These are phyloP conservation scores for Henricia sp. DNA, from an alignment of 53 echinoderm and acorn worm species.

Conservation along the genomic window DNA sequence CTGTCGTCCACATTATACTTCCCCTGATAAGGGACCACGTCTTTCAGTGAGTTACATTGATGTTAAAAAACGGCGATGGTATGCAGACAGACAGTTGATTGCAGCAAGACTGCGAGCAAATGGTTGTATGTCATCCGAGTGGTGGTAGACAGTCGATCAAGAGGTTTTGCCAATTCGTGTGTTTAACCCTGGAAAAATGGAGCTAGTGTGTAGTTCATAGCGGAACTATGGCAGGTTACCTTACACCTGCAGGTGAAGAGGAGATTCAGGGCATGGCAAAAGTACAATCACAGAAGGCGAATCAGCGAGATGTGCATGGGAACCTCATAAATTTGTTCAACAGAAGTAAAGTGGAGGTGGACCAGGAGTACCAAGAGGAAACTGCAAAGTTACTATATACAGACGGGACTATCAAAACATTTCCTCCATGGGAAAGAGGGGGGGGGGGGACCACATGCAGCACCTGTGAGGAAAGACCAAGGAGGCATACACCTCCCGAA, in stretches of 20 bases:
- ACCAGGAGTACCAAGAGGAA: slow-evolving; percentile 25
- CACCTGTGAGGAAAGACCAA: slow-evolving; percentile 48
- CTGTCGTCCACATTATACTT: slow-evolving; percentile 30
- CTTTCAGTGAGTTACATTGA: neutral
- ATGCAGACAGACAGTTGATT: slow-evolving; percentile 1
- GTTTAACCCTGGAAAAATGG: slow-evolving; percentile 56
- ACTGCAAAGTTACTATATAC: slow-evolving; percentile 59
- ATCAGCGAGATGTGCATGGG: neutral
- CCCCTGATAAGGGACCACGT: slow-evolving; percentile 1
- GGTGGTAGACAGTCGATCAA: slow-evolving; percentile 1
- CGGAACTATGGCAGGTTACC: slow-evolving; percentile 50
- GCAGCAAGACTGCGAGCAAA: neutral
- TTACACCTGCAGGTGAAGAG: slow-evolving; percentile 36
- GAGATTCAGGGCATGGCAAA: slow-evolving; percentile 1
- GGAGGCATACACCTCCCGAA: slow-evolving; percentile 34
- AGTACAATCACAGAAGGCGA: neutral
- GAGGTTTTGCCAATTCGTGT: slow-evolving; percentile 36
- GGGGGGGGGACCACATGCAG: slow-evolving; percentile 51
- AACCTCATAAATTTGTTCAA: slow-evolving; percentile 46
- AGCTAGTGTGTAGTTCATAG: slow-evolving; percentile 17
- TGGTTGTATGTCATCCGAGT: slow-evolving; percentile 44
- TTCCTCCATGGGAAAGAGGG: slow-evolving; percentile 49
- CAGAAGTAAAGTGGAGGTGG: slow-evolving; percentile 14
- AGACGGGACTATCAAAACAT: slow-evolving; percentile 56
- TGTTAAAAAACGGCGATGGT: slow-evolving; percentile 8